Evolutionary conservation across 2,113 vertebrate genomes (phyloP), one percentile per base, ranked within the genome.

Genomic region (Coreoperca whiteheadi): DNA sequence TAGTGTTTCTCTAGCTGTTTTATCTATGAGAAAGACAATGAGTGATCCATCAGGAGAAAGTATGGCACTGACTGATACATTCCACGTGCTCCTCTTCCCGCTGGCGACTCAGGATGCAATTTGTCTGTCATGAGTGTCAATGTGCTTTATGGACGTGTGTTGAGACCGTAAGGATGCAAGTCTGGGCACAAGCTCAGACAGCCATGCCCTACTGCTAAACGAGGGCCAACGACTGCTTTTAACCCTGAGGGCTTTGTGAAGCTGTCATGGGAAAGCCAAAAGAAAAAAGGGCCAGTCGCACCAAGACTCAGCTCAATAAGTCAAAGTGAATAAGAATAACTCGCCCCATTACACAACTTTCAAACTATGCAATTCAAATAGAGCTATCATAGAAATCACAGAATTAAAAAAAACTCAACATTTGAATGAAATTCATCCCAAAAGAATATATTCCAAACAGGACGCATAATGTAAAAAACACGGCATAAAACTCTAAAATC

Each of bases 31-130:
- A 86, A 81, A 63, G 91, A 78, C 86, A 81, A 88, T 59, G 79
- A 84, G 75, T 8, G 43, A 93, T 89, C 81, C 74, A 85, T 93
- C 88, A 95, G 92, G 76, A 92, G 89, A 12, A 94, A 79, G 51
- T 89, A 84, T 0, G 90, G 78, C 78, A 91, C 88, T 6, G 92
- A 93, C 57, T 89, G 85, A 79, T 93, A 68, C 81, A 89, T 95
- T 56, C 90, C 88, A 83, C 93, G 88, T 32, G 91, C 67, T 73
- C 67, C 76, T 94, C 93, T 63, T 94, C 94, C 81, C 85, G 77
- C 79, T 93, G 88, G 84, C 82, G 20, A 91, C 86, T 89, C 84
- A 43, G 70, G 81, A 82, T 79, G 85, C 91, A 90, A 88, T 94
- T 86, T 90, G 90, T 90, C 90, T 82, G 89, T 93, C 90, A 81